Evolutionary conservation across 2,888 invertebrate species (phyloP).

Genomic region (Drosophila rellima): DNA sequence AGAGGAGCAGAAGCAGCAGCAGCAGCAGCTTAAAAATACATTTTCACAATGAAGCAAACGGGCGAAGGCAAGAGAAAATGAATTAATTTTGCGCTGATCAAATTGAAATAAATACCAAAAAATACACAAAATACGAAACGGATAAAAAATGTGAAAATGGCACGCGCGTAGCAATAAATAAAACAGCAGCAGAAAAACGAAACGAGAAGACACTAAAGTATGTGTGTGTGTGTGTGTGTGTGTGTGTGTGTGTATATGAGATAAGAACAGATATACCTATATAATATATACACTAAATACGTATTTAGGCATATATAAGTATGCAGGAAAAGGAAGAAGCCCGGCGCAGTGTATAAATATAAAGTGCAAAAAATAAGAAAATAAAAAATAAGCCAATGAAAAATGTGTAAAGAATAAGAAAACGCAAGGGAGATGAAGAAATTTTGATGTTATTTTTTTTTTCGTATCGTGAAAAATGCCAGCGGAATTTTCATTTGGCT

Average conservation of each 20-base stretch:
- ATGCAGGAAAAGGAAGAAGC: constrained; percentile 59
- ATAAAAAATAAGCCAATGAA: constrained; percentile 7
- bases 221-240: constrained; percentile 35
- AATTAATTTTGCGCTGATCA: constrained; percentile 56
- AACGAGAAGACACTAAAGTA: constrained; percentile 36
- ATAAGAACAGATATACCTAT: constrained; percentile 43
- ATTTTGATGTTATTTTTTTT: constrained; percentile 24
- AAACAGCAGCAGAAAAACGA: constrained; percentile 45
- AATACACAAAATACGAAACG: constrained; percentile 36
- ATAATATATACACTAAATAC: constrained; percentile 7
- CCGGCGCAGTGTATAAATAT: constrained; percentile 54
- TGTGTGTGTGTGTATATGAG: constrained; percentile 28
- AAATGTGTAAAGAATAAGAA: constrained; percentile 22
- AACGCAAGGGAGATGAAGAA: constrained; percentile 8
- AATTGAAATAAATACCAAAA: constrained; percentile 53
- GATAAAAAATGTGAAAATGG: constrained; percentile 54
- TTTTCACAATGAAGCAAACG: constrained; percentile 78
- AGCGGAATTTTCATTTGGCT: constrained; percentile 59
- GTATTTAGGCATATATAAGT: constrained; percentile 30
- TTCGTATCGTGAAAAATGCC: constrained; percentile 52
- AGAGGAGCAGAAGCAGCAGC: constrained; percentile 51
- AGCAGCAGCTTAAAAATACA: constrained; percentile 79
- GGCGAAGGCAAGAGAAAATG: constrained; percentile 70
- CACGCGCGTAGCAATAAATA: constrained; percentile 73
- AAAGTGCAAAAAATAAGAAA: constrained; percentile 40